Base-by-base conservation (phyloP, 2,113 vertebrate species). In the Rafetus swinhoei region DNA sequence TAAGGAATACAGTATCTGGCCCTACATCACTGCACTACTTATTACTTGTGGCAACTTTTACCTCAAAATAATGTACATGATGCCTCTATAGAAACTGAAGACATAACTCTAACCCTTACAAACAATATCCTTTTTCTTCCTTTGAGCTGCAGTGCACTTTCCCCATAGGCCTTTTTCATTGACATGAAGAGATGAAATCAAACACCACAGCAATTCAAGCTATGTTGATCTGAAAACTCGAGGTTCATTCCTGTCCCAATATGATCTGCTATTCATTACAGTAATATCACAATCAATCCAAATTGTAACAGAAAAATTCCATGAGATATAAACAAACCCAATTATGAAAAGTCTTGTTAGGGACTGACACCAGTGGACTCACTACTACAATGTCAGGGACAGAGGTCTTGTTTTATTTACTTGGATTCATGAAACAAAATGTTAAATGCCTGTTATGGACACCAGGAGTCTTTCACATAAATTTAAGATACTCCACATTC, bases 191-290 rank as follows among this genome's bases (percentile, higher is more conserved):
- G 59, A 82, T 53, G 6, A 95, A 95, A 96, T 84, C 16, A 54
- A 92, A 0, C 88, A 96, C 62, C 62, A 93, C 93, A 86, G 15
- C 72, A 84, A 93, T 74, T 85, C 74, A 53, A 35, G 79, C 79
- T 94, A 86, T 92, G 96, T 92, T 92, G n/a, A 96, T 90, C 84
- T 80, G 90, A 84, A 96, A 88, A 27, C 35, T 35, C 85, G 89
- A 95, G 39, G 74, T 86, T 93, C 53, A 95, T 92, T 87, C 69
- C 39, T 88, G 85, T 79, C 90, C 82, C 84, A 93, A 87, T 35
- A 97, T 62, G 95, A 94, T 86, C 83, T 84, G 32, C 87, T 89
- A 90, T 88, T 91, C 59, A 87, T 88, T 92, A 83, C 83, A 91
- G 86, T 93, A 55, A 45, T 62, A 87, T 52, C 53, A 83, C n/a